Percentiles rank a stretch among this genome's conserved stretches.
Conservation (phyloP, 1,140 invertebrate species). For the Sycobia sp. region DNA sequence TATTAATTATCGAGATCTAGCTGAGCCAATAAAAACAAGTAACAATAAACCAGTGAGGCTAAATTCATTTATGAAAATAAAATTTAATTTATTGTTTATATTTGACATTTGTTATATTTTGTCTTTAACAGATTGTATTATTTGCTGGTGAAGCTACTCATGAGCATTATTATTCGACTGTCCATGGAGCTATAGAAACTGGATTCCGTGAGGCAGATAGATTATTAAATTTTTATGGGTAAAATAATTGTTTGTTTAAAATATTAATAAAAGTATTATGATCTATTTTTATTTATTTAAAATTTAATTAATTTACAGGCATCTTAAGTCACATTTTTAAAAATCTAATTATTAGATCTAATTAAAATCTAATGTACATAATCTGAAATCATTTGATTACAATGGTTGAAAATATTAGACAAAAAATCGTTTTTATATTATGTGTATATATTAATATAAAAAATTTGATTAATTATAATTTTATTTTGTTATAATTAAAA, state of each 20-base stretch:
- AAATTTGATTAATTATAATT: no score
- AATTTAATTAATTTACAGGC: no score
- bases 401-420: no score
- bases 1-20: constrained; percentile 39
- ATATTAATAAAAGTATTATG: neutral
- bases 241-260: constrained; percentile 6
- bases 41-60: constrained; percentile 47
- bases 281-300: no score
- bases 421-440: no score
- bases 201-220: constrained; percentile 80
- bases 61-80: constrained; percentile 8
- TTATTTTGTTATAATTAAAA: no score
- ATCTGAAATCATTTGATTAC: no score
- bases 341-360: no score
- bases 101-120: constrained; percentile 6
- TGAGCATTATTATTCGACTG: constrained; percentile 72
- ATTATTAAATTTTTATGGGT: constrained; percentile 57
- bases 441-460: no score
- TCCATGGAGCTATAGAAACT: constrained; percentile 80
- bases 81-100: constrained; percentile 6
- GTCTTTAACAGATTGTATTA: constrained; percentile 57
- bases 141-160: constrained; percentile 79
- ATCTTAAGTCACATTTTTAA: no score
- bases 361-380: no score
- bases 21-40: constrained; percentile 45